Conservation (phyloP, 2,888 invertebrate genomes). For the Troides oblongomaculatus region DNA sequence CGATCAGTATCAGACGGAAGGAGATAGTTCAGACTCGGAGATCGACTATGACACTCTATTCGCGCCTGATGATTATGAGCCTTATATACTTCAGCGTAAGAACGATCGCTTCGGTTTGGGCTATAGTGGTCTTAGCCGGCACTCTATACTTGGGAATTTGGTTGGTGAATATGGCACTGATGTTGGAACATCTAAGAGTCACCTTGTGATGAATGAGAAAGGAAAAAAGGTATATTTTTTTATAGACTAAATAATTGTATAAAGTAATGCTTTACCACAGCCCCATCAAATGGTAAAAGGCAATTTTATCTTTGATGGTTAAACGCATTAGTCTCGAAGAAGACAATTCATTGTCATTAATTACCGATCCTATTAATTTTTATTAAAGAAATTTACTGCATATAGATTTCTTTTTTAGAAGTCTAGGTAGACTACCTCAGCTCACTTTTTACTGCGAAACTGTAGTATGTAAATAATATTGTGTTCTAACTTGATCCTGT, state of each 20-base stretch:
- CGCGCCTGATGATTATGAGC: constrained; percentile 91
- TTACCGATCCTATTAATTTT: neutral
- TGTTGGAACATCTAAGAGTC: constrained; percentile 49
- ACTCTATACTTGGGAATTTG: constrained; percentile 77
- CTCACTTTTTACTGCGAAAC: too few species aligned
- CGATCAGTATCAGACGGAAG: constrained; percentile 39
- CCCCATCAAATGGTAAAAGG: too few species aligned
- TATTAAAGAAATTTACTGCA: neutral
- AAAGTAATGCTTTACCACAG: too few species aligned
- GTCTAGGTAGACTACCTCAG: too few species aligned
- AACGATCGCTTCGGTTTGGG: constrained; percentile 90
- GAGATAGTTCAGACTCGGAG: constrained; percentile 67
- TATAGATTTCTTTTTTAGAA: too few species aligned
- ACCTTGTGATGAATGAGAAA: constrained; percentile 68
- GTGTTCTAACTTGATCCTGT: too few species aligned
- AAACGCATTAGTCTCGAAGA: too few species aligned
- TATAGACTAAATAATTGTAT: neutral
- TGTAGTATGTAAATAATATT: too few species aligned
- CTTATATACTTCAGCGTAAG: constrained; percentile 86
- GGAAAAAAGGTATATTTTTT: constrained; percentile 60
- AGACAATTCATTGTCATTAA: too few species aligned
- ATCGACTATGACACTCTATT: constrained; percentile 81
- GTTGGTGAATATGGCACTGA: constrained; percentile 57
- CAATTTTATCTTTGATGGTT: too few species aligned
- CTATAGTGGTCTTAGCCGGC: constrained; percentile 85